phyloP scores from a whole-genome alignment of 2,888 invertebrate species.

The Glyphotaelius pellucidus region DNA sequence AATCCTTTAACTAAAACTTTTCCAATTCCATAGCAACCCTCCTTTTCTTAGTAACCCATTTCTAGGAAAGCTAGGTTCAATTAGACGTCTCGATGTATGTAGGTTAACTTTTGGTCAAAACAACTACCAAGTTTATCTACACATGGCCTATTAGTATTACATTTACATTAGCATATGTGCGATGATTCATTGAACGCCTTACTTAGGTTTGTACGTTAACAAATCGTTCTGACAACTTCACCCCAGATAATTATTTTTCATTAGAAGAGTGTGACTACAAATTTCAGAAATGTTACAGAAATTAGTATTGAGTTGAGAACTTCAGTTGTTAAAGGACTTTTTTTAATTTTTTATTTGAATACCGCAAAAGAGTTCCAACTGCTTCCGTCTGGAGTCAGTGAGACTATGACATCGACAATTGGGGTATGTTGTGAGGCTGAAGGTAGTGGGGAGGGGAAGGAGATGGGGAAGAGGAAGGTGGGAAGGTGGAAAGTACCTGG shows the following conservation, averaged over 20 bases:
- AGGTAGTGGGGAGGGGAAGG: no score
- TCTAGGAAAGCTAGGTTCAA: not conserved
- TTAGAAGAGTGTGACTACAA: not conserved
- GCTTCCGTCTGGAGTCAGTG: no score
- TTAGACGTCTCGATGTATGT: not conserved
- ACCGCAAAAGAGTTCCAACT: no score
- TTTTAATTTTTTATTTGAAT: no score
- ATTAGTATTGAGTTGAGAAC: not conserved
- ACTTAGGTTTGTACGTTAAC: not conserved
- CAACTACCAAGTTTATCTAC: not conserved
- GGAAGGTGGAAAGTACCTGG: no score
- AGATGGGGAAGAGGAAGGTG: no score
- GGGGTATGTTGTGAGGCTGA: no score
- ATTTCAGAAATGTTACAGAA: not conserved
- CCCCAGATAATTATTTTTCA: not conserved
- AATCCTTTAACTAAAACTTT: not conserved
- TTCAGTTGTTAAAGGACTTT: no score
- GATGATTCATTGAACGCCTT: not conserved
- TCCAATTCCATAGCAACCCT: not conserved
- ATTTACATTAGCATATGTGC: not conserved
- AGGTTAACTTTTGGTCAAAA: not conserved
- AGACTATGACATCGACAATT: no score
- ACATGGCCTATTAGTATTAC: not conserved
- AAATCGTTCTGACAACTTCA: not conserved
- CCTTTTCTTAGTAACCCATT: not conserved